phyloP scores from a whole-genome alignment of 37 sponge, comb jelly and placozoan species.

The Ianthella basta region DNA sequence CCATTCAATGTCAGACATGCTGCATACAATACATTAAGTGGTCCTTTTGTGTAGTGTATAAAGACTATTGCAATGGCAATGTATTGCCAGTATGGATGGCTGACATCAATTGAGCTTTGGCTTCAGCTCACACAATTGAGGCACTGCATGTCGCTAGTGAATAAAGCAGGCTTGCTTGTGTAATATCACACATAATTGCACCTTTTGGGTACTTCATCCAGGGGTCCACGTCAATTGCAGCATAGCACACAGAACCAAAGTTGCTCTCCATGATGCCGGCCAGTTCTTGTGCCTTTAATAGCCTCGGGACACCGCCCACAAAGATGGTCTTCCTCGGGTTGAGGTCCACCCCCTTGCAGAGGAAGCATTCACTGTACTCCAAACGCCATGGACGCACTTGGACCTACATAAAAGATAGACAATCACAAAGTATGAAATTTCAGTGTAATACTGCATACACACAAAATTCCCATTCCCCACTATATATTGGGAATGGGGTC shows the following conservation, averaged over 20 bases:
- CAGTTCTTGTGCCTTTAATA: conserved; percentile 87
- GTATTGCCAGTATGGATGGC: too few relatives aligned
- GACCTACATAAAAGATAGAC: conserved; percentile 58
- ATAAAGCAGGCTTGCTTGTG: too few relatives aligned
- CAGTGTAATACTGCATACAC: not conserved
- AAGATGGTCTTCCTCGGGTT: conserved; percentile 97
- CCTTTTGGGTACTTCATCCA: conserved; percentile 99
- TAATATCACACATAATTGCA: too few relatives aligned
- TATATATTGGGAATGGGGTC: too few relatives aligned
- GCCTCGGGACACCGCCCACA: conserved; percentile 98
- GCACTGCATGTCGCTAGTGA: too few relatives aligned
- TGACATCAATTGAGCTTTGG: too few relatives aligned
- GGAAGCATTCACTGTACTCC: conserved; percentile 87
- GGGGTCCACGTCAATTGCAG: conserved; percentile 97
- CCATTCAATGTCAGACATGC: too few relatives aligned
- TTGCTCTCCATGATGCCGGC: conserved; percentile 92
- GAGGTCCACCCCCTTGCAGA: conserved; percentile 69
- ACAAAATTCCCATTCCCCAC: too few relatives aligned
- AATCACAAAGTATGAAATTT: not conserved
- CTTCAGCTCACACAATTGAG: too few relatives aligned
- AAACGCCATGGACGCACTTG: conserved; percentile 97
- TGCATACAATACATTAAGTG: too few relatives aligned
- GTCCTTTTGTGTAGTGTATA: too few relatives aligned
- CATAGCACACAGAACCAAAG: conserved; percentile 97
- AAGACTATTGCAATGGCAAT: too few relatives aligned